phyloP scores from a whole-genome alignment of 2,888 invertebrate genomes.

The Chalcis sispes region DNA sequence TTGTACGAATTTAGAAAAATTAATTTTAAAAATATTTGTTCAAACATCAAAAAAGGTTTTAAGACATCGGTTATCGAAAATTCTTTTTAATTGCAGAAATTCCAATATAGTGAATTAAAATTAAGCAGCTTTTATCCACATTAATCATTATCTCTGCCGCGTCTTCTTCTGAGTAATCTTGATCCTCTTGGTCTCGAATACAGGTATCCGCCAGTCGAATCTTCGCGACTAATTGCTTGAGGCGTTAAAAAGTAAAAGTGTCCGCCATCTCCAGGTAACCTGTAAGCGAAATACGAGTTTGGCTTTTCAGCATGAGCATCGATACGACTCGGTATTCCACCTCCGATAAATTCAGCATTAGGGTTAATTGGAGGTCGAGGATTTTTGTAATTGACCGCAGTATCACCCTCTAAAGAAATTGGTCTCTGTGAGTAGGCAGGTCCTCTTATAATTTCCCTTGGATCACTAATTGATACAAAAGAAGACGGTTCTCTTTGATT shows the following conservation, averaged over 20 bases:
- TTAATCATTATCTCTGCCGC: slow-evolving; percentile 65
- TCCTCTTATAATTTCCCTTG: slow-evolving; percentile 47
- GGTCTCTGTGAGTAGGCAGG: slow-evolving; percentile 59
- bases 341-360: slow-evolving; percentile 80
- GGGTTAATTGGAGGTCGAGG: slow-evolving; percentile 80
- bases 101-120: not conserved
- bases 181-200: slow-evolving; percentile 66
- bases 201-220: slow-evolving; percentile 63
- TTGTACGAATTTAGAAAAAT: not conserved
- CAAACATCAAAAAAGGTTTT: not conserved
- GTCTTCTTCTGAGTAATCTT: slow-evolving; percentile 67
- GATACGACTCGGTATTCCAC: slow-evolving; percentile 58
- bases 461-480: slow-evolving; percentile 64
- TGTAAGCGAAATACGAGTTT: slow-evolving; percentile 84
- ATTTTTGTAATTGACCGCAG: slow-evolving; percentile 79
- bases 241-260: slow-evolving; percentile 89
- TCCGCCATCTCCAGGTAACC: slow-evolving; percentile 85
- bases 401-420: slow-evolving; percentile 76
- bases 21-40: not conserved
- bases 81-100: not conserved
- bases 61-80: not conserved
- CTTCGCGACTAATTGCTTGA: slow-evolving; percentile 77
- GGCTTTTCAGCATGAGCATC: slow-evolving; percentile 63
- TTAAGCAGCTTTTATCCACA: not conserved
- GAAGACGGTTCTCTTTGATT: slow-evolving; percentile 59